These are phyloP conservation scores for Meta bourneti DNA, from an alignment of 2,888 invertebrate species.

Conservation along the genomic window DNA sequence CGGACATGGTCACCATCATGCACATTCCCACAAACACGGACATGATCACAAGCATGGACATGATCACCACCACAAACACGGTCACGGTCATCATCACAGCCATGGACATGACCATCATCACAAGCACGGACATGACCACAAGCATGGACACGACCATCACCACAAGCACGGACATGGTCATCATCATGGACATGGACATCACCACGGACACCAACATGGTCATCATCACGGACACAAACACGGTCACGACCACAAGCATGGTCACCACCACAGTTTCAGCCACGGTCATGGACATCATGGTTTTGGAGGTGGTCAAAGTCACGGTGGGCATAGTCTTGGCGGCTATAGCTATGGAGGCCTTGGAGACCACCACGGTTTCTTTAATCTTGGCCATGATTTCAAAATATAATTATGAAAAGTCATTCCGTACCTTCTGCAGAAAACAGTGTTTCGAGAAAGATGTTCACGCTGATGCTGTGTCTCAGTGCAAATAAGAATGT, in stretches of 20 bases:
- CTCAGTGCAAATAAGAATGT: background rate
- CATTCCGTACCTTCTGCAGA: background rate
- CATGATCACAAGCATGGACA: constrained; percentile 49
- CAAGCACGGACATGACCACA: constrained; percentile 25
- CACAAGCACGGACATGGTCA: no score
- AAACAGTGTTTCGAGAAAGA: background rate
- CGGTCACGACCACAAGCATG: background rate
- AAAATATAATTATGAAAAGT: constrained; percentile 11
- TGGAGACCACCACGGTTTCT: constrained; percentile 55
- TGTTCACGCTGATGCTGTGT: background rate
- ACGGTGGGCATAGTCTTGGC: constrained; percentile 51
- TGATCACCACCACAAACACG: constrained; percentile 31
- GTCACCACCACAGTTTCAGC: constrained; percentile 26
- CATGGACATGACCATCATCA: constrained; percentile 33
- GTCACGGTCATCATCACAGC: constrained; percentile 33
- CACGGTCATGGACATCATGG: constrained; percentile 18
- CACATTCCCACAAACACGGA: constrained; percentile 37
- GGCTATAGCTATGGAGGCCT: constrained; percentile 64
- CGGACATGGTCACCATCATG: constrained; percentile 26
- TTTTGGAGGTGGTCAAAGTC: constrained; percentile 22
- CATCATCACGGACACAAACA: no score
- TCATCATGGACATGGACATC: background rate
- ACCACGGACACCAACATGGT: background rate
- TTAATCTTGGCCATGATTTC: constrained; percentile 39
- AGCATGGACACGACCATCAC: background rate